Base-by-base conservation (phyloP, 2,113 vertebrate genomes). In the Psephotus haematonotus region DNA sequence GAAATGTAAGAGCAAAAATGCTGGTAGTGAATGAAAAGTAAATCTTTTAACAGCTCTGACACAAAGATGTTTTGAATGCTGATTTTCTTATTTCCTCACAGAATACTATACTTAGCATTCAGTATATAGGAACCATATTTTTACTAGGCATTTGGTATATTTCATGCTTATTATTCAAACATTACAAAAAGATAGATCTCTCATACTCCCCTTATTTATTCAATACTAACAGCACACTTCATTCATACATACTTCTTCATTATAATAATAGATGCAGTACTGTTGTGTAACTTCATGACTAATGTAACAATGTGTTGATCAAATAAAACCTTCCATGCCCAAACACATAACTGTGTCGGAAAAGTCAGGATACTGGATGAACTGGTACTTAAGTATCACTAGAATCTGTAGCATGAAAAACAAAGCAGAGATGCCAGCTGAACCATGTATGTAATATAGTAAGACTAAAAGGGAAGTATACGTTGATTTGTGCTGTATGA, bases 121-220 rank as follows among this genome's bases (percentile, higher is more conserved):
- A 44, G 47, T 55, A 85, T 68, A 88, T 24, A 91, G 70, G 59
- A 95, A 86, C 63, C 24, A 44, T 74, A 92, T 72, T 93, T 93
- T 81, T 79, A 60, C 14, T 7, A 78, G 64, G 67, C 59, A 92
- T 95, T 92, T 52, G 67, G n/a, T 65, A 77, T 18, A 70, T 93
- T 85, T 94, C 79, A 79, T 55, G 67, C 71, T 70, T 83, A 77
- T 70, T 95, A 92, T 90, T 96, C 57, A 83, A 64, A 94, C 47
- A 20, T 52, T 78, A 74, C 84, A 95, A 82, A 96, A 94, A 94
- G 86, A 95, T n/a, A 91, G 64, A 96, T 86, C 60, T 89, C 72
- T 91, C 69, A 39, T 47, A 82, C 24, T 89, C 74, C 67, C 76
- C 77, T 92, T 77, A 55, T 37, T 86, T 87, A 69, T 72, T 85